Evolutionary conservation across 2,888 invertebrate species (phyloP).

Genomic region (Rosalia funebris): DNA sequence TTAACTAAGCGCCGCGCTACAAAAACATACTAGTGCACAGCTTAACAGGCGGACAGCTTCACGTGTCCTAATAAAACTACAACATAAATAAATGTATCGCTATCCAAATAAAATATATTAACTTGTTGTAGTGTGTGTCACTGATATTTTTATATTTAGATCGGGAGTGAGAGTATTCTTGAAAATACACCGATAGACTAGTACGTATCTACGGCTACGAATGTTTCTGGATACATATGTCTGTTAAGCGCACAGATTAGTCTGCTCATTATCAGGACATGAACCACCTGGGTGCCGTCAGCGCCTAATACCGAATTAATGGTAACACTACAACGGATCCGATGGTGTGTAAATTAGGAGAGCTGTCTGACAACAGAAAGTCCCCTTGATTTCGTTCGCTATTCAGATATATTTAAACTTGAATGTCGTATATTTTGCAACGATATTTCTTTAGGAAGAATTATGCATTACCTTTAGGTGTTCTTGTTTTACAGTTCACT

Average conservation of each 20-base stretch:
- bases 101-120: not conserved
- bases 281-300: constrained; percentile 56
- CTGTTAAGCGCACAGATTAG: constrained; percentile 48
- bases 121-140: not conserved
- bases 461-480: too few species aligned
- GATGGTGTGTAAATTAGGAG: constrained; percentile 51
- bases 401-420: not conserved
- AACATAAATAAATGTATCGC: too few species aligned
- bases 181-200: constrained; percentile 9
- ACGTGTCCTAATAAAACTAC: too few species aligned
- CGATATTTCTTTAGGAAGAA: too few species aligned
- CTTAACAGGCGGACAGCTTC: too few species aligned
- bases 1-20: too few species aligned
- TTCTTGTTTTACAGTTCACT: too few species aligned
- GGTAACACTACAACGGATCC: constrained; percentile 38
- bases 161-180: not conserved
- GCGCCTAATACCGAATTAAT: constrained; percentile 39
- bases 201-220: constrained; percentile 16
- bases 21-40: too few species aligned
- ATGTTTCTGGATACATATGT: constrained; percentile 46
- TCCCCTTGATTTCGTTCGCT: not conserved
- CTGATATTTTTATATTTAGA: constrained; percentile 1
- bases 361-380: constrained; percentile 45
- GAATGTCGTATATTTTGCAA: too few species aligned
- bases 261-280: constrained; percentile 56